Base-by-base conservation (phyloP, 2,113 vertebrate species). In the Sula dactylatra region DNA sequence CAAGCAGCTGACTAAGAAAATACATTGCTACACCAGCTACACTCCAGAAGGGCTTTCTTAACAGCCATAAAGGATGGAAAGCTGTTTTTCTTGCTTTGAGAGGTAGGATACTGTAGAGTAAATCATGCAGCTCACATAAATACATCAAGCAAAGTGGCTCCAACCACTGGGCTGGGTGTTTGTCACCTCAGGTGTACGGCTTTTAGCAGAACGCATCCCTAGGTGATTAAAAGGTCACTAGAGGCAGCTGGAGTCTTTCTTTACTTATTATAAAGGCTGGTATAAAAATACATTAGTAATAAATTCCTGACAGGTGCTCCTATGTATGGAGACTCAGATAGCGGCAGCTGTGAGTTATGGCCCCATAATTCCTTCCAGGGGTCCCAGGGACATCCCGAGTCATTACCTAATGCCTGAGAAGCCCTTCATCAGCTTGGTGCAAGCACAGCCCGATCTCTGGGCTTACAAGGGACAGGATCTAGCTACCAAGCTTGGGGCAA, bases 221-320 rank as follows among this genome's bases (percentile, higher is more conserved):
- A 47, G 76, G 88, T 91, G 88, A 96, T 93, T 72, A 86, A 96
- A 93, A 96, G 71, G 96, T 95, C 88, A 91, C 78, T 2, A n/a
- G 78, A 92, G 42, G 66, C 83, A 96, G 94, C 78, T 82, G 91
- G 78, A 90, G n/a, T 26, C 87, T 86, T 88, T 91, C 73, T 83
- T 93, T 66, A 42, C 52, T 78, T 90, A n/a, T 86, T 70, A 74
- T 22, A 88, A 86, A 95, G 67, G n/a, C 80, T 72, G 27, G 40
- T 59, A 85, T 61, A 88, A 96, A 96, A 96, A 78, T 21, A 54
- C 21, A 42, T 90, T 22, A 86, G 76, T 86, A 79, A 94, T 93
- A 94, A 92, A 94, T 84, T 81, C 40, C n/a, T 90, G 74, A 73
- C 67, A 77, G 61, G 42, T 7, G 6, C 49, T 74, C 4, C 2